Evolutionary conservation across 2,797 vertebrate species (phyloP), one percentile per base, ranked within the genome.

Genomic region (Gobio occitaniae): DNA sequence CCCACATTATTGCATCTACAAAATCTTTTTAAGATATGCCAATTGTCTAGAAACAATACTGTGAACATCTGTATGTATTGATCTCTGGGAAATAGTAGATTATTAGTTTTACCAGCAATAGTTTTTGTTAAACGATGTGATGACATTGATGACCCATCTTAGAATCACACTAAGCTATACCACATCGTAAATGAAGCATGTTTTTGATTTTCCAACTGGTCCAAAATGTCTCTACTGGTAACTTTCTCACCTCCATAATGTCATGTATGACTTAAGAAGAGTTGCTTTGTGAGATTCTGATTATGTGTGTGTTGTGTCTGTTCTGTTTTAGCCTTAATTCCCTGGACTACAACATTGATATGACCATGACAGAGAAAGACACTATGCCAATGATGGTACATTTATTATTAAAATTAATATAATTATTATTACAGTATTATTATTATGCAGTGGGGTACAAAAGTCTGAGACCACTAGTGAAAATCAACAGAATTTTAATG

Each of bases 301-400:
- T 78, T 6, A 52, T 76, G 48, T 83, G 47, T 85, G 10, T 84
- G 16, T 70, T 84, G 41, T 84, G 32, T 78, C 72, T 88, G 36
- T 75, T 84, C 68, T 85, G 87, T 89, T 83, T 54, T 88, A 99
- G 97, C 87, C 50, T 95, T 11, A 96, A 96, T 90, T 99, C 97
- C 44, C 90, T 97, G 88, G 97, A 98, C 84, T 94, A 94, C 77
- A 93, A 85, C 25, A 91, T 96, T 74, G 92, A 96, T 79, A 74
- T 86, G 86, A 61, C 48, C 81, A 59, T 44, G 56, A 4, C 47
- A 75, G 92, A 86, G 66, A 93, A 89, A 56, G 89, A 92, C 29
- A 72, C 19, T 10, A 86, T 84, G 44, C 25, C 69, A 8, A 82
- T 86, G 84, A 92, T 84, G 93, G 95, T 96, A 88, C 92, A 91